phyloP scores from a whole-genome alignment of 23 tunicate species.

The Diplosoma virens region DNA sequence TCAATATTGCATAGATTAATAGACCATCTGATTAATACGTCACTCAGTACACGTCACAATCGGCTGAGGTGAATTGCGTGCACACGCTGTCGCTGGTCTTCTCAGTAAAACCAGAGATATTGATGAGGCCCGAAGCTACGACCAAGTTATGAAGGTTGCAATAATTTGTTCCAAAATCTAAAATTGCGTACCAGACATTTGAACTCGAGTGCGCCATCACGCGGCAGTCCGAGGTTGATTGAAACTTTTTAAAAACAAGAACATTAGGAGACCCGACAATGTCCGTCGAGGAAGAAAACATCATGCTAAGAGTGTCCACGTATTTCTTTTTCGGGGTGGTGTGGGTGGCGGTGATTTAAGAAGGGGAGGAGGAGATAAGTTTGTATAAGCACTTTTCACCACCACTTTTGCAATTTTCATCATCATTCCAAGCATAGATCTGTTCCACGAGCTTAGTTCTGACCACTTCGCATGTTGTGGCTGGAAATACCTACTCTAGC shows the following conservation, averaged over 20 bases:
- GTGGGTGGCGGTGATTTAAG: slow-evolving; percentile 51
- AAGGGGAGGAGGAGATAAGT: background rate
- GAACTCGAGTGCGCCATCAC: slow-evolving; percentile 57
- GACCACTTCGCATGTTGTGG: slow-evolving; percentile 47
- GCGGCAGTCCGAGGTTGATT: slow-evolving; percentile 7
- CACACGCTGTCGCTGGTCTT: slow-evolving; percentile 42
- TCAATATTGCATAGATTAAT: no score
- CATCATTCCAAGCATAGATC: slow-evolving; percentile 46
- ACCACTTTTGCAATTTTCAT: slow-evolving; percentile 32
- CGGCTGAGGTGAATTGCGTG: slow-evolving; percentile 70
- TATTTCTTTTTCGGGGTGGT: slow-evolving; percentile 62
- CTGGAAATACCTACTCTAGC: slow-evolving; percentile 43
- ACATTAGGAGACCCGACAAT: background rate
- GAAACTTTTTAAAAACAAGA: slow-evolving; percentile 7
- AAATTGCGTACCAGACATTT: slow-evolving; percentile 68
- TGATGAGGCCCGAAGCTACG: slow-evolving; percentile 51
- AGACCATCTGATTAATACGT: no score
- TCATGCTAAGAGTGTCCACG: slow-evolving; percentile 54
- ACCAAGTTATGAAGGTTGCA: slow-evolving; percentile 82
- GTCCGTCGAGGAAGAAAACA: slow-evolving; percentile 3
- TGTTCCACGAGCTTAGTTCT: slow-evolving; percentile 38
- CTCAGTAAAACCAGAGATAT: slow-evolving; percentile 33
- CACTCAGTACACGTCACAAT: slow-evolving; percentile 63
- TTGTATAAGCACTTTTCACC: slow-evolving; percentile 77
- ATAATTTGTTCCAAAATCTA: slow-evolving; percentile 91